These are phyloP conservation scores for Distichodus sexfasciatus DNA, from an alignment of 2,797 vertebrate species.

Conservation along the genomic window DNA sequence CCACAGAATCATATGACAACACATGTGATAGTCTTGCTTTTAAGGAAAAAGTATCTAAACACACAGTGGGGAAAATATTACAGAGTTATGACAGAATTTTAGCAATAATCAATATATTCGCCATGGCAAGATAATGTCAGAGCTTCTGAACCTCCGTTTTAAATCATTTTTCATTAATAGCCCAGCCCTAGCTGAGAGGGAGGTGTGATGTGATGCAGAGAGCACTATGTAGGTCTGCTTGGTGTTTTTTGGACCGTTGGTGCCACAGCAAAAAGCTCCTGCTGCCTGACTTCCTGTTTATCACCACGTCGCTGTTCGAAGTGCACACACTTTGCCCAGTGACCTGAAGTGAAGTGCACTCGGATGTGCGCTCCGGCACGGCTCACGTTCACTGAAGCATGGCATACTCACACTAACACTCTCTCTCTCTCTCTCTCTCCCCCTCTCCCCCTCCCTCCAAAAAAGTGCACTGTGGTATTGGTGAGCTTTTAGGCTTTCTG, in stretches of 20 bases:
- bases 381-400: constrained; percentile 27
- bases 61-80: too few species aligned
- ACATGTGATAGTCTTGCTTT: too few species aligned
- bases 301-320: constrained; percentile 6
- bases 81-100: too few species aligned
- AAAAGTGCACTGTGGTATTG: too few species aligned
- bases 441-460: background rate
- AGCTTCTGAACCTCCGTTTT: too few species aligned
- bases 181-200: too few species aligned
- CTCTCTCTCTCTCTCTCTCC: background rate
- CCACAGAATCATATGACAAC: too few species aligned
- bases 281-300: constrained; percentile 26
- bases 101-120: too few species aligned
- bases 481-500: too few species aligned
- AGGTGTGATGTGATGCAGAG: background rate
- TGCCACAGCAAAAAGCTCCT: constrained; percentile 24
- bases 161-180: too few species aligned
- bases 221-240: background rate
- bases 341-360: constrained; percentile 25
- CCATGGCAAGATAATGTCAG: too few species aligned
- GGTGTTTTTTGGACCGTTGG: background rate
- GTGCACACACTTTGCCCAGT: constrained; percentile 26
- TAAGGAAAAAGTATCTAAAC: too few species aligned
- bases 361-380: constrained; percentile 3
- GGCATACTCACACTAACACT: background rate